Evolutionary conservation across 23 tunicate genomes (phyloP).

Genomic region (Trididemnum clinides): DNA sequence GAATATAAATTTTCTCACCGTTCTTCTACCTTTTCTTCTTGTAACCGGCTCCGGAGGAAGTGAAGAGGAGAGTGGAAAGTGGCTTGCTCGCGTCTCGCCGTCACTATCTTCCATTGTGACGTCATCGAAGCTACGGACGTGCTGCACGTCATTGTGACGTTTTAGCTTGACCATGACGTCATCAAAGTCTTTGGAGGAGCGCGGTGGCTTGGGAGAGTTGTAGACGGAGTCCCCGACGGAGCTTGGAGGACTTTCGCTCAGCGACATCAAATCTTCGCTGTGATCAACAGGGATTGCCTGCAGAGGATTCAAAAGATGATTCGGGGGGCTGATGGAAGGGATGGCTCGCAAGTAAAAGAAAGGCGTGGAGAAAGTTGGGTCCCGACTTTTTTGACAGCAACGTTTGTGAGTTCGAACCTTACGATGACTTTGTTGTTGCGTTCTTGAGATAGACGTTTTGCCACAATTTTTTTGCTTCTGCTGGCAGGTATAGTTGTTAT

Average conservation of each 20-base stretch:
- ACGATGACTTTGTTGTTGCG: no score
- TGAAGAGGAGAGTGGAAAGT: constrained; percentile 31
- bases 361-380: no score
- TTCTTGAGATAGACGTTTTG: no score
- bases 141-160: constrained; percentile 32
- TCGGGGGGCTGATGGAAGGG: no score
- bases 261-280: neutral
- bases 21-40: constrained; percentile 28
- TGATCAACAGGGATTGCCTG: no score
- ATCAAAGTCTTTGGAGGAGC: constrained; percentile 75
- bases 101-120: constrained; percentile 27
- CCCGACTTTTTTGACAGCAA: no score
- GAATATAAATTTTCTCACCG: constrained; percentile 14
- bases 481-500: no score
- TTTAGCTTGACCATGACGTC: constrained; percentile 64
- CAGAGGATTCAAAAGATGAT: no score
- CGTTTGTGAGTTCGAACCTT: no score
- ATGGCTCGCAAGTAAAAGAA: no score
- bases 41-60: constrained; percentile 30
- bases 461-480: no score
- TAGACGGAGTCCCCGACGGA: constrained; percentile 66
- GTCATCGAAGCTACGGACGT: constrained; percentile 44
- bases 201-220: constrained; percentile 76
- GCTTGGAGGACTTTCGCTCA: constrained; percentile 13
- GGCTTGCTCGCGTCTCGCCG: constrained; percentile 33